Conservation (phyloP, 2,113 vertebrate species). For the Stigmatopora nigra region DNA sequence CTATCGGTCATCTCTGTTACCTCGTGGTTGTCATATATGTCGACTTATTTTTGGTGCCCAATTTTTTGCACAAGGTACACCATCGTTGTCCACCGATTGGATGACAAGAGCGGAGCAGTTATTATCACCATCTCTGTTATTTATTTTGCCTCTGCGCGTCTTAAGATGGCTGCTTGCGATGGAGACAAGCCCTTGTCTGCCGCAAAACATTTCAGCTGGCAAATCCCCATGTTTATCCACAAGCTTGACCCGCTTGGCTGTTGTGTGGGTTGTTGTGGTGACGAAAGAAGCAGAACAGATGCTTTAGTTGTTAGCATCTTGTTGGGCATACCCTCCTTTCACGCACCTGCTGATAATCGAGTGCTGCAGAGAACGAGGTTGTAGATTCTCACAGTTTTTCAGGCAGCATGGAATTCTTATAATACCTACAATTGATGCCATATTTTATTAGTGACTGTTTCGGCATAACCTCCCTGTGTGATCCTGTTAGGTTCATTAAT, state of each 20-base stretch:
- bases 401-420: neutral
- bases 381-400: neutral
- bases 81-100: slow-evolving; percentile 8
- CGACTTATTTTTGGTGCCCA: slow-evolving; percentile 38
- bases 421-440: neutral
- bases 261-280: neutral
- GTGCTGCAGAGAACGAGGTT: slow-evolving; percentile 11
- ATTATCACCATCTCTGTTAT: slow-evolving; percentile 57
- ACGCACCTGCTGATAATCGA: slow-evolving; percentile 27
- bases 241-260: slow-evolving; percentile 59
- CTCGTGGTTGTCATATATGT: slow-evolving; percentile 19
- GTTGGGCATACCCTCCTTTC: slow-evolving; percentile 35
- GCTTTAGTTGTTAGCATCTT: slow-evolving; percentile 39
- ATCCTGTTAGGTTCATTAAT: no score
- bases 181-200: slow-evolving; percentile 60
- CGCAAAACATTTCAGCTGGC: slow-evolving; percentile 46
- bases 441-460: slow-evolving; percentile 34
- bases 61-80: neutral
- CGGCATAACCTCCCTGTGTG: slow-evolving; percentile 31
- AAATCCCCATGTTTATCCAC: slow-evolving; percentile 70
- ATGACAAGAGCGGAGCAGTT: slow-evolving; percentile 32
- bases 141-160: slow-evolving; percentile 62
- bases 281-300: slow-evolving; percentile 8
- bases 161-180: slow-evolving; percentile 71
- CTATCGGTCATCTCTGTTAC: slow-evolving; percentile 37